These are phyloP conservation scores for Drosophila monieri DNA, from an alignment of 2,888 invertebrate species.

Conservation along the genomic window DNA sequence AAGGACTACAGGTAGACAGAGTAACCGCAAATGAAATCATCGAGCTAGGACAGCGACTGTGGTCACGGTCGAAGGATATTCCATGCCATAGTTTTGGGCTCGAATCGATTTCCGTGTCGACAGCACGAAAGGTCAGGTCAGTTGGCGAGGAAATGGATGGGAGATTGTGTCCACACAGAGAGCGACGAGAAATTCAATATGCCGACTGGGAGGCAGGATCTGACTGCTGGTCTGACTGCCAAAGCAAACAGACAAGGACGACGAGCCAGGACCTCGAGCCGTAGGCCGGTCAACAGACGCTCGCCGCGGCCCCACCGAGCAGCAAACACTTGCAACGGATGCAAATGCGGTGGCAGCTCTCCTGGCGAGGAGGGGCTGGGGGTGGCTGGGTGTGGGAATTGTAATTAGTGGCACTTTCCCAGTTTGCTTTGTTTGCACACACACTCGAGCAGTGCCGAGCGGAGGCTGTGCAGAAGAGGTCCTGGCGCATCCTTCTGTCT, in stretches of 20 bases:
- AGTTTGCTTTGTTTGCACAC: slow-evolving; percentile 72
- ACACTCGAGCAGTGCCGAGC: slow-evolving; percentile 56
- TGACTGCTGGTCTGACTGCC: slow-evolving; percentile 33
- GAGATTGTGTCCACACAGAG: slow-evolving; percentile 23
- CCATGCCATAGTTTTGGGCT: slow-evolving; percentile 54
- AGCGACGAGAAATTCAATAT: slow-evolving; percentile 60
- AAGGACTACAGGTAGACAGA: slow-evolving; percentile 45
- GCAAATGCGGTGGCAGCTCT: slow-evolving; percentile 41
- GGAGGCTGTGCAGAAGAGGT: slow-evolving; percentile 18
- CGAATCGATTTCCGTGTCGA: slow-evolving; percentile 62
- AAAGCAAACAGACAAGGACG: slow-evolving; percentile 65
- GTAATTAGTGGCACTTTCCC: slow-evolving; percentile 79
- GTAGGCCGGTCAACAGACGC: slow-evolving; percentile 46
- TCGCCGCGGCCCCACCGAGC: slow-evolving; percentile 1
- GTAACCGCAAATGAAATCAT: slow-evolving; percentile 71
- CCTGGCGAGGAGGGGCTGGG: background rate
- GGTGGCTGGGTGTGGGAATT: slow-evolving; percentile 63
- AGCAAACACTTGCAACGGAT: slow-evolving; percentile 43
- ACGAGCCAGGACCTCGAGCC: slow-evolving; percentile 36
- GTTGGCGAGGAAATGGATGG: slow-evolving; percentile 13
- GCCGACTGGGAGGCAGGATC: slow-evolving; percentile 29
- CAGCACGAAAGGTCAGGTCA: slow-evolving; percentile 53
- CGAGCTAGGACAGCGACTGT: slow-evolving; percentile 51
- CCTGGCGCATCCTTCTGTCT: slow-evolving; percentile 19
- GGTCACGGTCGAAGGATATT: slow-evolving; percentile 68